These are phyloP conservation scores for Cryptosula pallasiana DNA, from an alignment of 2,888 invertebrate species.

Conservation along the genomic window DNA sequence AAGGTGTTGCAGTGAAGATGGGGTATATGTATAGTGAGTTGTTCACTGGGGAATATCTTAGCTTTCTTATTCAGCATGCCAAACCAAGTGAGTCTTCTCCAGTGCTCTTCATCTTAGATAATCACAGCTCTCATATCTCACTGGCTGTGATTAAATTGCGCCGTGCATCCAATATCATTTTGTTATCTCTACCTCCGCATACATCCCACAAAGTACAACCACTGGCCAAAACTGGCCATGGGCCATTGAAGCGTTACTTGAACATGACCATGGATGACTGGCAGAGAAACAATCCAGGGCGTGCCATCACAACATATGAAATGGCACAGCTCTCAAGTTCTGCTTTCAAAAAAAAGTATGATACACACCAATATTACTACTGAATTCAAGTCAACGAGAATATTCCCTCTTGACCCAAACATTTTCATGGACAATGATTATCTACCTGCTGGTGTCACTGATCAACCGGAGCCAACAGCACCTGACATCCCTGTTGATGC, in stretches of 20 bases:
- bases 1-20: slow-evolving; percentile 26
- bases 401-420: background rate
- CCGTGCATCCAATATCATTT: slow-evolving; percentile 12
- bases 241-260: slow-evolving; percentile 25
- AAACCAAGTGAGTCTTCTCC: background rate
- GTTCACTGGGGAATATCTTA: background rate
- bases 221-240: slow-evolving; percentile 26
- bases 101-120: slow-evolving; percentile 26
- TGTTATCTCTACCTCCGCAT: slow-evolving; percentile 26
- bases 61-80: background rate
- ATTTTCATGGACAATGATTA: background rate
- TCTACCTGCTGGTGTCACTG: background rate
- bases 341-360: background rate
- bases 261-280: slow-evolving; percentile 24
- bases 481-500: background rate
- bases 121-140: slow-evolving; percentile 26
- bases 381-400: background rate
- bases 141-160: slow-evolving; percentile 25
- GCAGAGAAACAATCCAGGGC: slow-evolving; percentile 23
- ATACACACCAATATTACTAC: background rate
- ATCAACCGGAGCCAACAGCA: background rate
- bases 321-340: background rate
- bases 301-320: background rate
- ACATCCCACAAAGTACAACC: slow-evolving; percentile 27
- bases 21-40: slow-evolving; percentile 24